Evolutionary conservation across 2,888 invertebrate species (phyloP), one percentile per base, ranked within the genome.

Genomic region (Protophormia terraenovae): DNA sequence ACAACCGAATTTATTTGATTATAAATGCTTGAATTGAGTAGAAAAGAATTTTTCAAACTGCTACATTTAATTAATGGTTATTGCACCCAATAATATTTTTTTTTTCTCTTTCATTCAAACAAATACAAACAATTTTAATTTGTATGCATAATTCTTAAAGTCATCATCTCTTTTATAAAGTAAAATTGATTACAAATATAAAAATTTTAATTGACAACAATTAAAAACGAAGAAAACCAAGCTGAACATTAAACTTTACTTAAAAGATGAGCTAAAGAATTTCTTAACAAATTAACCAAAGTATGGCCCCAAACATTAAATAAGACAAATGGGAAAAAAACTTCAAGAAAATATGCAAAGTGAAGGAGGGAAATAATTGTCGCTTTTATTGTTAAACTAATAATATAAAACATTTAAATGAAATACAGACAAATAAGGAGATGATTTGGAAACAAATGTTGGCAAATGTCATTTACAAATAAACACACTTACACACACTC

Each of bases 311-410:
- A 10, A 76, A 76, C 41, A 72, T 72, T 60, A 22, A 58, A 45
- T 7, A 14, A 62, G 19, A 47, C 50, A 55, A 66, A 76, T 50
- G 12, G 27, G 7, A 6, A 16, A 22, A 35, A 19, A 2, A 8
- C 6, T 16, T 22, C 7, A 19, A 16, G 14, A 14, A 24, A 22
- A 2, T 29, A 58, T 67, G 22, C 1, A 64, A 41, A 47, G 16
- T 69, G 22, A 58, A 38, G 24, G 22, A 60, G 71, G 24, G 24
- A 71, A 27, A 64, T n/a, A 72, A 80, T 35, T 71, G 14, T 50
- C 64, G 76, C 29, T 16, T 76, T 84, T 72, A 84, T 80, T 80
- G 72, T 66, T 60, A 32, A 80, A 67, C 60, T 66, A 64, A 71
- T 75, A 66, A 35, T 78, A 27, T 29, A 58, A 62, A 69, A 50